A percentile compares a stretch with the other conserved stretches of the same genome.
phyloP scores from a whole-genome alignment of 2,888 invertebrate genomes.

The Strigamia maritima region DNA sequence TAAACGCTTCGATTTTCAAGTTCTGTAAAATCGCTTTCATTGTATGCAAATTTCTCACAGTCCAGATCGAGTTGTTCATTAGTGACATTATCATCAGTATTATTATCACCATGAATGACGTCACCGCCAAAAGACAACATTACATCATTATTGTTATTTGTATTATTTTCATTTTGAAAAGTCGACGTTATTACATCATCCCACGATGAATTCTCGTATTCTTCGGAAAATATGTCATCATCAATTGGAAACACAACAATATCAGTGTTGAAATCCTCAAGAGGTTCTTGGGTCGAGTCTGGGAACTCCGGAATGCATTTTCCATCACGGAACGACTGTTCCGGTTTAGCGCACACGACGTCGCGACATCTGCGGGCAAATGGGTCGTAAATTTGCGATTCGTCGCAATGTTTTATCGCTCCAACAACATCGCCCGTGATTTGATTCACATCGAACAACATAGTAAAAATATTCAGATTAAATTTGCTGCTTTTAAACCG shows the following conservation, averaged over 20 bases:
- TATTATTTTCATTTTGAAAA: background rate
- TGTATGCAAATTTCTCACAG: constrained; percentile 36
- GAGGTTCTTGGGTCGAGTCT: background rate
- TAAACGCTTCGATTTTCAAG: constrained; percentile 41
- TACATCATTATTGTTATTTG: background rate
- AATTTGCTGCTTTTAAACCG: constrained; percentile 48
- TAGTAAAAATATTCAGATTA: constrained; percentile 52
- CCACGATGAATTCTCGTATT: background rate
- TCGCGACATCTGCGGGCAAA: constrained; percentile 48
- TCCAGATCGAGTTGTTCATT: background rate
- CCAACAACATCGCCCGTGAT: constrained; percentile 45
- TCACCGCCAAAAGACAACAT: background rate
- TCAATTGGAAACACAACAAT: background rate
- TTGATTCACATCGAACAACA: constrained; percentile 53
- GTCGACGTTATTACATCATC: background rate
- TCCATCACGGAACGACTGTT: constrained; percentile 9
- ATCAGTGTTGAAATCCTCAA: background rate
- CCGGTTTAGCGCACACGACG: constrained; percentile 26
- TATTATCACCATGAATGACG: background rate
- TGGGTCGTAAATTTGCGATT: constrained; percentile 53
- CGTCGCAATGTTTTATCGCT: constrained; percentile 44
- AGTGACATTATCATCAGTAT: background rate
- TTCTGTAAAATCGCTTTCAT: constrained; percentile 40
- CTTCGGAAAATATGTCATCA: background rate
- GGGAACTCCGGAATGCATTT: background rate